These are phyloP conservation scores for Platynereis dumerilii DNA, from an alignment of 2,888 invertebrate genomes.

Conservation along the genomic window DNA sequence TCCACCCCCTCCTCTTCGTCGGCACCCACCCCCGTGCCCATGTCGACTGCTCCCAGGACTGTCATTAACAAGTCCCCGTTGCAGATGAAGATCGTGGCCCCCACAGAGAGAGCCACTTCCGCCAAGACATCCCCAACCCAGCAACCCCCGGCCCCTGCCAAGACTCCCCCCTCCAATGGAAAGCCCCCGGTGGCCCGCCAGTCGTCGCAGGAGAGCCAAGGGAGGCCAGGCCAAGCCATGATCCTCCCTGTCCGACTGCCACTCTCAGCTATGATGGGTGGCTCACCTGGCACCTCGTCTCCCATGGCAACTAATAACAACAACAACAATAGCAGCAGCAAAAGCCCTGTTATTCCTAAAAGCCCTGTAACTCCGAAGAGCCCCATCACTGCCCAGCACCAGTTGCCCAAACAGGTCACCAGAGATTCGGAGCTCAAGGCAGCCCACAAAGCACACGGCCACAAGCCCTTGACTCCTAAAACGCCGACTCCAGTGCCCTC, in stretches of 20 bases:
- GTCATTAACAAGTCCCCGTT: not conserved
- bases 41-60: not conserved
- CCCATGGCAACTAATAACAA: not conserved
- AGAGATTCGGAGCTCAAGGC: not conserved
- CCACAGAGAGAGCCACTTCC: not conserved
- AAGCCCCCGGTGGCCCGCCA: constrained; percentile 7
- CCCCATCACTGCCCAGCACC: constrained; percentile 12
- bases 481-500: not conserved
- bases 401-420: constrained; percentile 11
- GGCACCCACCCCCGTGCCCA: not conserved
- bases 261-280: constrained; percentile 9
- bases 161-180: constrained; percentile 8
- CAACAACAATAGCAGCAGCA: too few species aligned
- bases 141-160: not conserved
- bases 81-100: not conserved
- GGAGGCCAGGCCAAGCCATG: not conserved
- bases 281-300: constrained; percentile 13
- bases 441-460: not conserved
- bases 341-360: not conserved
- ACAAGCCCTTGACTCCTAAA: not conserved
- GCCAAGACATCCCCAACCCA: not conserved
- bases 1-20: constrained; percentile 8
- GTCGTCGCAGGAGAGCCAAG: not conserved
- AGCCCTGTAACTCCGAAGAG: not conserved
- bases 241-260: constrained; percentile 1